A percentile compares a stretch with the other conserved stretches of the same genome.
These are phyloP conservation scores for Triplophysa tibetana DNA, from an alignment of 2,113 vertebrate genomes.

Conservation along the genomic window DNA sequence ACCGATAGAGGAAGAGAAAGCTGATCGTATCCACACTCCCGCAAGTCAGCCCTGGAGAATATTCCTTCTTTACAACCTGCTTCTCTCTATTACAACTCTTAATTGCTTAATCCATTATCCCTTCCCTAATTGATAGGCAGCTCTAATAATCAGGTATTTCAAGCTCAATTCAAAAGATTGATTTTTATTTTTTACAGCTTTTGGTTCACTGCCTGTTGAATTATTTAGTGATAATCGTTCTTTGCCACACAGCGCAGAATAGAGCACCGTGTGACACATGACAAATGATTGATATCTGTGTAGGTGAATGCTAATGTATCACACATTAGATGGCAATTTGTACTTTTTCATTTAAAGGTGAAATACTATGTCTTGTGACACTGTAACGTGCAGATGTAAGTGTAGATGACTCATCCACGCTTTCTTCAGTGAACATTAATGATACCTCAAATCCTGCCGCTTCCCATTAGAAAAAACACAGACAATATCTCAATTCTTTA, in stretches of 20 bases:
- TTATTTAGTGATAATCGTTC: slow-evolving; percentile 29
- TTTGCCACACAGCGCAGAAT: neutral
- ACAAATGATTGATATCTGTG: slow-evolving; percentile 26
- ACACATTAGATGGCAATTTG: neutral
- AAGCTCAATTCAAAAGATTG: slow-evolving; percentile 33
- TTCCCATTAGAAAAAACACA: too few relatives aligned
- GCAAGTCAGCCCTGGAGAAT: neutral
- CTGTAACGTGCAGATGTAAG: neutral
- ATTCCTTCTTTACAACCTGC: neutral
- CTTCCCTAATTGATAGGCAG: slow-evolving; percentile 9
- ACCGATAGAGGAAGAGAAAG: neutral
- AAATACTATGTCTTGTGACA: neutral
- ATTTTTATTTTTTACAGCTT: slow-evolving; percentile 34
- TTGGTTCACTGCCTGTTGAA: slow-evolving; percentile 12
- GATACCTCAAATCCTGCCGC: too few relatives aligned
- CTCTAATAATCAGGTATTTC: slow-evolving; percentile 22
- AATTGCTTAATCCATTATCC: slow-evolving; percentile 31
- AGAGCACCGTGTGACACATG: neutral
- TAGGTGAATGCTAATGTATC: slow-evolving; percentile 3
- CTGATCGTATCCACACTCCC: slow-evolving; percentile 18
- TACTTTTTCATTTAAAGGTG: neutral
- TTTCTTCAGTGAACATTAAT: too few relatives aligned
- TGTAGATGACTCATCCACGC: neutral
- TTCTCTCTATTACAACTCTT: neutral
- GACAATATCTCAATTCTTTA: too few relatives aligned